phyloP scores from a whole-genome alignment of 2,113 vertebrate species.

The Dipodomys stephensi region DNA sequence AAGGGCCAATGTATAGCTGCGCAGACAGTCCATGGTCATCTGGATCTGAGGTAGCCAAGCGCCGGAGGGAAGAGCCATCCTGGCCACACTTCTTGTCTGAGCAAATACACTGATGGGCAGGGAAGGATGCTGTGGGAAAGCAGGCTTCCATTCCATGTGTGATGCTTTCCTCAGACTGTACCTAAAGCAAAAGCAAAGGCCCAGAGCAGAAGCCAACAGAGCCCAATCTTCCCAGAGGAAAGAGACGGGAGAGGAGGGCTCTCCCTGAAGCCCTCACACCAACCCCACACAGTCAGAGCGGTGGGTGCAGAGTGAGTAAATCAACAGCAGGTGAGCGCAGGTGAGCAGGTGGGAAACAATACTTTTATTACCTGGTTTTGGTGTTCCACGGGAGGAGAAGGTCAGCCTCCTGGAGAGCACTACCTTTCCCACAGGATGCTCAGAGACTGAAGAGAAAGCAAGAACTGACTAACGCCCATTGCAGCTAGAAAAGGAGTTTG shows the following conservation, averaged over 20 bases:
- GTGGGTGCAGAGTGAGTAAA: not conserved
- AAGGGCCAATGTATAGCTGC: not conserved
- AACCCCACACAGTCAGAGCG: not conserved
- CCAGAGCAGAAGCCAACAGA: not conserved
- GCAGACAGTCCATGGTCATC: not conserved
- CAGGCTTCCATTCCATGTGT: not conserved
- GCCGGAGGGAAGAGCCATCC: not conserved
- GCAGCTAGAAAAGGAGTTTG: not conserved
- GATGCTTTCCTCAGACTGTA: not conserved
- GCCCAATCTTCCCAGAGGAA: fast-evolving
- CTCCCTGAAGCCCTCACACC: not conserved
- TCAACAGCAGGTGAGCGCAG: not conserved
- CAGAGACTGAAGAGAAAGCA: not conserved
- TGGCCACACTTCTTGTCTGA: not conserved
- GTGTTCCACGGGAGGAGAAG: not conserved
- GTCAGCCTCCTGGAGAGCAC: constrained; percentile 12
- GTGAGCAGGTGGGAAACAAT: fast-evolving
- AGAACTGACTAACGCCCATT: not conserved
- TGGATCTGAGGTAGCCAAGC: not conserved
- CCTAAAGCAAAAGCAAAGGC: not conserved
- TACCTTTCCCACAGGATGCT: not conserved
- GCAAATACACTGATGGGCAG: not conserved
- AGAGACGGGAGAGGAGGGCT: not conserved
- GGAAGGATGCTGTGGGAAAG: constrained; percentile 16
- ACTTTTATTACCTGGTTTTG: constrained; percentile 59